These are phyloP conservation scores for Gambusia holbrooki DNA, from an alignment of 2,113 vertebrate species.

Conservation along the genomic window DNA sequence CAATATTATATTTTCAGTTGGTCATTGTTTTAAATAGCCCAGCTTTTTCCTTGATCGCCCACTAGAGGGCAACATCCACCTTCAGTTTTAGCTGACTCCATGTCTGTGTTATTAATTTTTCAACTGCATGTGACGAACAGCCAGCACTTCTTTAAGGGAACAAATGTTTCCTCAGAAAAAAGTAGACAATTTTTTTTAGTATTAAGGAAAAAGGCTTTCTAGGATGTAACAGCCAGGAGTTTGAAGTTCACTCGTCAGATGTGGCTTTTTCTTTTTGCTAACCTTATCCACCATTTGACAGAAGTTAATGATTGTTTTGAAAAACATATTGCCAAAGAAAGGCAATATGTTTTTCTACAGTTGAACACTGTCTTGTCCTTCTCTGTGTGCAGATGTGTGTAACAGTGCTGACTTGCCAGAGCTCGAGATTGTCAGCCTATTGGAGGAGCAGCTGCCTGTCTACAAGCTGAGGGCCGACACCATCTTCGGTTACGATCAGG, in stretches of 20 bases:
- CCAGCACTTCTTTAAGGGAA: neutral
- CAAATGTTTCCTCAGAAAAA: no score
- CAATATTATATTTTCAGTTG: no score
- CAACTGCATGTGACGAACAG: no score
- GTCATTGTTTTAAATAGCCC: neutral
- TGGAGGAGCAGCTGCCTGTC: constrained; percentile 97
- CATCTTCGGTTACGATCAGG: constrained; percentile 97
- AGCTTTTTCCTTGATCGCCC: constrained; percentile 36
- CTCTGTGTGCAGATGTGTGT: constrained; percentile 89
- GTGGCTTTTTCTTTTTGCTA: neutral
- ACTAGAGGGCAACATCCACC: constrained; percentile 62
- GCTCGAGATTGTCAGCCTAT: constrained; percentile 97
- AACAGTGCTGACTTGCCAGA: constrained; percentile 97
- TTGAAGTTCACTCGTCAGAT: neutral
- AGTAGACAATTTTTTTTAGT: neutral
- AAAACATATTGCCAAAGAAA: neutral
- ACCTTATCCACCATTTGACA: neutral
- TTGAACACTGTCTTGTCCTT: constrained; percentile 12
- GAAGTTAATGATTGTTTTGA: neutral
- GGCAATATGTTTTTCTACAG: neutral
- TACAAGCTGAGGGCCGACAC: constrained; percentile 97
- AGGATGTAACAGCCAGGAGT: neutral
- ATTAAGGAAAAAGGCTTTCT: neutral
- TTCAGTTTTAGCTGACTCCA: neutral
- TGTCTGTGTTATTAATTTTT: neutral